phyloP scores from a whole-genome alignment of 2,113 vertebrate species.

The Rhipidura dahli region DNA sequence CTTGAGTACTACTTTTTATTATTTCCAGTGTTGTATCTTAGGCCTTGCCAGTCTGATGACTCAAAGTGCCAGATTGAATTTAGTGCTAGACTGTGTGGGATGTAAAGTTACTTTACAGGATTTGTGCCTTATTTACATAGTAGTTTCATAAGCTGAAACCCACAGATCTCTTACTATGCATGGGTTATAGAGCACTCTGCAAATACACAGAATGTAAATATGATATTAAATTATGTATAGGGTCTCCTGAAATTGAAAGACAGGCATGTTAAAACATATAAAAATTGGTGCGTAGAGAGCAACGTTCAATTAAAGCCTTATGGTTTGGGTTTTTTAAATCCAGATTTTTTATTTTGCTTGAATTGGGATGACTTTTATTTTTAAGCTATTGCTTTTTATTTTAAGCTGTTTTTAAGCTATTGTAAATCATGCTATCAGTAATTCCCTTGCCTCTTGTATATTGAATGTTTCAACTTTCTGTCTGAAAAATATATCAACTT shows the following conservation, averaged over 20 bases:
- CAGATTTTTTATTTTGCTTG: background rate
- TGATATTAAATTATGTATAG: background rate
- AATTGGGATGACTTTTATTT: background rate
- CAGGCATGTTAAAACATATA: background rate
- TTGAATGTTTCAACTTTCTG: background rate
- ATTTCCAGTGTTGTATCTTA: background rate
- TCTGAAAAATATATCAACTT: background rate
- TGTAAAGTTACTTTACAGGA: background rate
- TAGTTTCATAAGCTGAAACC: background rate
- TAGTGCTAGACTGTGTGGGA: background rate
- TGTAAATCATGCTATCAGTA: background rate
- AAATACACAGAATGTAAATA: background rate
- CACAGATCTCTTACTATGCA: background rate
- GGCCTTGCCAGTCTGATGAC: background rate
- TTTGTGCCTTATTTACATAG: background rate
- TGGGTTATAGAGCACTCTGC: background rate
- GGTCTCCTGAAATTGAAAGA: background rate
- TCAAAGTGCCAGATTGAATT: background rate
- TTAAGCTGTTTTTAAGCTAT: too few species aligned
- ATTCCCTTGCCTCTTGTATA: background rate
- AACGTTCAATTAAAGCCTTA: background rate
- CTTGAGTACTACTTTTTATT: background rate
- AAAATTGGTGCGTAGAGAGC: background rate
- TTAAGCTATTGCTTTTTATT: background rate
- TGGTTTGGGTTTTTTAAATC: background rate